Evolutionary conservation across 2,888 invertebrate genomes (phyloP).

Genomic region (Argyresthia goedartella): DNA sequence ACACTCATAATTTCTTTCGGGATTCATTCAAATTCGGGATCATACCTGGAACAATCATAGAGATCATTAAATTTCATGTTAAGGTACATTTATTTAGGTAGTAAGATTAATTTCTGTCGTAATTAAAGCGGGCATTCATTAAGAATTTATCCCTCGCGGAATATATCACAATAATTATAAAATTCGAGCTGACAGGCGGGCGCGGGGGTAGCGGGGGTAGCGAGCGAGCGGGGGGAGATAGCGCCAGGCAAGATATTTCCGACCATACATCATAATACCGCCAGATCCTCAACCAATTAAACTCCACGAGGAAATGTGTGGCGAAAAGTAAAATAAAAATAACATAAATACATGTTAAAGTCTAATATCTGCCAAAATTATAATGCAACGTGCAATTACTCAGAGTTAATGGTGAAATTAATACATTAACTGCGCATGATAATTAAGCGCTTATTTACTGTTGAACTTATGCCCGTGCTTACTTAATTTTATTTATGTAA

Average conservation of each 20-base stretch:
- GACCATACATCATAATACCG: slow-evolving; percentile 49
- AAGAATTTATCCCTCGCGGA: slow-evolving; percentile 19
- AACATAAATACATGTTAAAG: slow-evolving; percentile 60
- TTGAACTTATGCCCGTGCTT: slow-evolving; percentile 30
- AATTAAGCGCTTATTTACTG: slow-evolving; percentile 56
- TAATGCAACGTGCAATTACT: slow-evolving; percentile 53
- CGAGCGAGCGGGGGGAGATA: slow-evolving; percentile 2
- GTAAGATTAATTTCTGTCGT: slow-evolving; percentile 15
- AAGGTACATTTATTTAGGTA: not conserved
- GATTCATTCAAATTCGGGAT: slow-evolving; percentile 11
- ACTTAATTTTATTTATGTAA: slow-evolving; percentile 10
- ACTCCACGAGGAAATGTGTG: slow-evolving; percentile 40
- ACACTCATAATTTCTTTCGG: no score
- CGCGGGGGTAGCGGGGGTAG: slow-evolving; percentile 3
- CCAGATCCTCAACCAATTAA: slow-evolving; percentile 51
- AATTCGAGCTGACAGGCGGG: slow-evolving; percentile 17
- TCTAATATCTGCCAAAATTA: slow-evolving; percentile 56
- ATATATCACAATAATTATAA: slow-evolving; percentile 38
- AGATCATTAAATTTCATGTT: slow-evolving; percentile 11
- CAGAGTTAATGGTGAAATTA: slow-evolving; percentile 67
- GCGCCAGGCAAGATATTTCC: slow-evolving; percentile 36
- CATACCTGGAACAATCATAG: slow-evolving; percentile 41
- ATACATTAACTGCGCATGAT: slow-evolving; percentile 64
- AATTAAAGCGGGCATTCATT: slow-evolving; percentile 24
- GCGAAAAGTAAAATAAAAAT: slow-evolving; percentile 35